phyloP scores from a whole-genome alignment of 2,113 vertebrate genomes.

The Pampusana beccarii region DNA sequence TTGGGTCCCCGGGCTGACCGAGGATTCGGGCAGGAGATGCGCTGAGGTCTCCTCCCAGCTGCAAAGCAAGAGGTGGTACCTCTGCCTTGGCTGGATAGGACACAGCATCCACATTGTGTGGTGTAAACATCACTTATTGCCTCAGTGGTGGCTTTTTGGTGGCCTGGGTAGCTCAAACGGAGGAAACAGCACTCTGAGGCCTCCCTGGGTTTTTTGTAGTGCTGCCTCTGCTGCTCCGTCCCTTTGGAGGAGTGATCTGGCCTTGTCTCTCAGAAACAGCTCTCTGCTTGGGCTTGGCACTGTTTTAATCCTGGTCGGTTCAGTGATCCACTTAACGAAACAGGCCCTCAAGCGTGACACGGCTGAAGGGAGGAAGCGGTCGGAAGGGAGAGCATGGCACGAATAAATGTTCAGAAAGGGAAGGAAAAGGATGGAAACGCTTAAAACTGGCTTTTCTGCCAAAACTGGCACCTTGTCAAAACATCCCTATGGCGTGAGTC shows the following conservation, averaged over 20 bases:
- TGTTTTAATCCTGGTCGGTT: neutral
- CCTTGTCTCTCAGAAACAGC: neutral
- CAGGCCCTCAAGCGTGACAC: neutral
- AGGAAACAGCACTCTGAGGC: accelerated
- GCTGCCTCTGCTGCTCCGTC: neutral
- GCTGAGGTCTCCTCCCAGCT: neutral
- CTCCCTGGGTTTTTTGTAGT: neutral
- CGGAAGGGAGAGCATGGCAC: neutral
- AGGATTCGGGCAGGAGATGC: neutral
- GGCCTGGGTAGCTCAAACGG: neutral
- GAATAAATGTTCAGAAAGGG: neutral
- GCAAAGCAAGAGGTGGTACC: neutral
- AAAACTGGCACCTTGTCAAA: neutral
- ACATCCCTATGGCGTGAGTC: neutral
- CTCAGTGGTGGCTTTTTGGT: neutral
- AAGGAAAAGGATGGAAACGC: neutral
- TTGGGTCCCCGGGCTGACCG: neutral
- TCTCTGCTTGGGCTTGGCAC: neutral
- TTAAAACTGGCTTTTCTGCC: neutral
- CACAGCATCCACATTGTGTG: too few relatives aligned
- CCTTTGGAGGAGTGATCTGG: neutral
- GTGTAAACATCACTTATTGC: neutral
- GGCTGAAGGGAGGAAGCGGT: neutral
- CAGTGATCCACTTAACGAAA: neutral
- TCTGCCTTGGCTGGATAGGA: neutral